phyloP scores from a whole-genome alignment of 2,797 vertebrate genomes.

The Schizopygopsis malacanthus region DNA sequence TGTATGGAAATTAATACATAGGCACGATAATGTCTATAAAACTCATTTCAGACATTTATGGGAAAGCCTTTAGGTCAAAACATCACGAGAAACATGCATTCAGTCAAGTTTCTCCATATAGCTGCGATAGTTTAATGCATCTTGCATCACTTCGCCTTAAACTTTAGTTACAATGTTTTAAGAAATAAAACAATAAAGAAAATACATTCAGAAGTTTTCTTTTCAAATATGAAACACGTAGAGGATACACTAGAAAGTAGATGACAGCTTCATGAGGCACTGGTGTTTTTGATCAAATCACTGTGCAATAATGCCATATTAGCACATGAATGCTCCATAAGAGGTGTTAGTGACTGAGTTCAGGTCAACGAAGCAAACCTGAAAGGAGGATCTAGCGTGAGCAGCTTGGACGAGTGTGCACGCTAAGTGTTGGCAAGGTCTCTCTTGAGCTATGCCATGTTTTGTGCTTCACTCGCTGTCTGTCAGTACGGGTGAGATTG shows the following conservation, averaged over 20 bases:
- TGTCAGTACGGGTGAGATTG: slow-evolving; percentile 24
- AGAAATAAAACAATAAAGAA: background rate
- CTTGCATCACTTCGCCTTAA: background rate
- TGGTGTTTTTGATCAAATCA: background rate
- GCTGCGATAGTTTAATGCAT: background rate
- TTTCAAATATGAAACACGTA: background rate
- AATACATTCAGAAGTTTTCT: background rate
- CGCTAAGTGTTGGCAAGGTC: slow-evolving; percentile 44
- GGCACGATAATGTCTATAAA: too few species aligned
- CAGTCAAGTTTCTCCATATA: background rate
- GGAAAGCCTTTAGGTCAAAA: too few species aligned
- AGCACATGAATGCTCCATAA: background rate
- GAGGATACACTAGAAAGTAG: background rate
- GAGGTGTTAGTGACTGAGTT: background rate
- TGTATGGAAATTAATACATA: too few species aligned
- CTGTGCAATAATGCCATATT: background rate
- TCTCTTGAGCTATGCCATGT: slow-evolving; percentile 39
- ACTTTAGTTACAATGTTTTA: background rate
- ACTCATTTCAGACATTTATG: too few species aligned
- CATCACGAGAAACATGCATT: background rate
- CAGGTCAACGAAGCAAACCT: background rate
- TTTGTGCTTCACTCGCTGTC: slow-evolving; percentile 39
- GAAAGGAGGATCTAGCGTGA: slow-evolving; percentile 44
- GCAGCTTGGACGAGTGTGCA: slow-evolving; percentile 28
- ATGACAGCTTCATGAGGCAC: background rate